phyloP scores from a whole-genome alignment of 64 coral and sea anemone species.

The Stichodactyla helianthus region DNA sequence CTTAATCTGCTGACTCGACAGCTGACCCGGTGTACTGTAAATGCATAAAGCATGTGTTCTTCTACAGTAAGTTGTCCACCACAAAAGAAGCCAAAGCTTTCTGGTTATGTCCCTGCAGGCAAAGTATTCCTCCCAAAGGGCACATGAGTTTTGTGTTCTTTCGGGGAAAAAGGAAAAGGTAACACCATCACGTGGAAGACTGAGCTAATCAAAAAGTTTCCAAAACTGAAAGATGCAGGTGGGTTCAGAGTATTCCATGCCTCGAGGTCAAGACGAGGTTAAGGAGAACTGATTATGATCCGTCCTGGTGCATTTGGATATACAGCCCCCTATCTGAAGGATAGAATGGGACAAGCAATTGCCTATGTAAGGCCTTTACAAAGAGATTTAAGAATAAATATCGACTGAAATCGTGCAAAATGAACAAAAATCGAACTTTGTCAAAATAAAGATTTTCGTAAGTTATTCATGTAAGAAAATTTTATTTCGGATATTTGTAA shows the following conservation, averaged over 20 bases:
- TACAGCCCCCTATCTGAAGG: constrained; percentile 1
- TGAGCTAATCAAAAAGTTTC: constrained; percentile 25
- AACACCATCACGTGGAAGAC: constrained; percentile 4
- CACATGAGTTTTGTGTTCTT: constrained; percentile 23
- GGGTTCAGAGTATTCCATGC: constrained; percentile 44
- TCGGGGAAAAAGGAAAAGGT: constrained; percentile 4
- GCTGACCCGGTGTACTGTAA: too few relatives aligned
- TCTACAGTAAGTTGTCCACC: neutral
- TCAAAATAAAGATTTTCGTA: too few relatives aligned
- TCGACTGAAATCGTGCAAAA: too few relatives aligned
- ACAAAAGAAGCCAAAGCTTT: neutral
- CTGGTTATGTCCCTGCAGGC: neutral
- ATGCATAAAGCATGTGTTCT: neutral
- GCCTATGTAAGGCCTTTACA: constrained; percentile 6
- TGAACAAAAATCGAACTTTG: too few relatives aligned
- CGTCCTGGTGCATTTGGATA: constrained; percentile 35
- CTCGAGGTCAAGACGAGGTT: constrained; percentile 30
- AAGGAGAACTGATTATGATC: constrained; percentile 30
- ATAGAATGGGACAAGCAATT: neutral
- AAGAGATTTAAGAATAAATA: neutral
- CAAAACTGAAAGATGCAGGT: constrained; percentile 11
- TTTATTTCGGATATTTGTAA: too few relatives aligned
- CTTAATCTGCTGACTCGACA: too few relatives aligned
- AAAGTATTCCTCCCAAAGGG: neutral
- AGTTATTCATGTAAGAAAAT: too few relatives aligned